Evolutionary conservation across 2,888 invertebrate species (phyloP), one percentile per base, ranked within the genome.

Genomic region (Pseudeuparius sepicola): DNA sequence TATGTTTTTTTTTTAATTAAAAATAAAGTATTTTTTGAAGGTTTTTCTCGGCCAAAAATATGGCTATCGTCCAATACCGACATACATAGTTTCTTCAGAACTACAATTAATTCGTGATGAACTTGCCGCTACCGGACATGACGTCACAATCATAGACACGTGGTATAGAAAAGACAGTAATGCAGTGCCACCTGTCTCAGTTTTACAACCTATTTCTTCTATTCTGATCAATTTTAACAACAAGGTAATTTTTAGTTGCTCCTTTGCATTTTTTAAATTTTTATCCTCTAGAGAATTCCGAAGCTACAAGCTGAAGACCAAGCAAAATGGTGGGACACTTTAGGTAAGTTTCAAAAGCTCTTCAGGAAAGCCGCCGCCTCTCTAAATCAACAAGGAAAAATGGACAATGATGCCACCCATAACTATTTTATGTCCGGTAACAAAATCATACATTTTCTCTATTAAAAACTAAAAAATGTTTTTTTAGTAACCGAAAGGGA

Each of bases 391-490:
- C 69, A 78, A 44, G 87, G 84, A 4, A 85, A 85, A 61, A 82
- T 97, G 55, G 85, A 86, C 51, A 80, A 87, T 48, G 93, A 94
- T 34, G 80, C 83, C 1, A 92, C 88, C 78, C 97, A 97, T 55
- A 96, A 93, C 61, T 97, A 96, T 59, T 96, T 93, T 56, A 97
- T 97, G 96, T 94, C 96, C 38, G 94, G 93, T 93, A 64, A 37
- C n/a, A 27, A 10, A 18, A 18, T 13, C 9, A 31, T 12, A 25
- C 29, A 37, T n/a, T n/a, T n/a, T n/a, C n/a, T n/a, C n/a, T n/a
- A n/a, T n/a, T n/a, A 30, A 9, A 26, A 37, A 28, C 9, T 18
- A 25, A 11, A 24, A 24, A 24, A 42, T 32, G 10, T 4, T 31
- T 34, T 12, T 62, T 20, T 61, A 93, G 97, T 97, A 14, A 98